A percentile compares a stretch with the other conserved stretches of the same genome.
Conservation (phyloP, 2,888 invertebrate genomes). For the Stegophylla sp. region DNA sequence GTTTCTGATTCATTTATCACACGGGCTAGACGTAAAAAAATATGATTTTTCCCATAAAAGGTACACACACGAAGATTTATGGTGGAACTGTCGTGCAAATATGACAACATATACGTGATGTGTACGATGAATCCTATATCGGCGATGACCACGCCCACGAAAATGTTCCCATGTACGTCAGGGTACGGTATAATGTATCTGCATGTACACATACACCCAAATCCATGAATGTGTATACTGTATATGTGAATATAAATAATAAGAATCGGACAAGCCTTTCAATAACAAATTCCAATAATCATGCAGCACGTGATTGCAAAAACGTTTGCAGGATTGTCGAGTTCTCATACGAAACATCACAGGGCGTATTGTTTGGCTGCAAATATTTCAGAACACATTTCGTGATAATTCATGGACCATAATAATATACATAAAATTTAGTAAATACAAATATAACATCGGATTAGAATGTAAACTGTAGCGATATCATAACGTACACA, state of each 20-base stretch:
- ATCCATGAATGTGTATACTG: neutral
- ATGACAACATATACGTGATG: constrained; percentile 46
- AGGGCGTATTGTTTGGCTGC: too few relatives aligned
- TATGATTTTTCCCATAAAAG: constrained; percentile 17
- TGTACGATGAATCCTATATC: constrained; percentile 28
- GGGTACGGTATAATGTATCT: neutral
- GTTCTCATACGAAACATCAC: too few relatives aligned
- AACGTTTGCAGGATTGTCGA: too few relatives aligned
- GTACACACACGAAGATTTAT: constrained; percentile 41
- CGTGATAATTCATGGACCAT: too few relatives aligned
- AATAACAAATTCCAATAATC: neutral
- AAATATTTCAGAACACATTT: too few relatives aligned
- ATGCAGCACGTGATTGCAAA: too few relatives aligned
- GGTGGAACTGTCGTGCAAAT: constrained; percentile 34
- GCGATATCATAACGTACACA: too few relatives aligned
- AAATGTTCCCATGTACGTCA: constrained; percentile 28
- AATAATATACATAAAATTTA: too few relatives aligned
- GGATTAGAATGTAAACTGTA: too few relatives aligned
- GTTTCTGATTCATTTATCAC: constrained; percentile 51
- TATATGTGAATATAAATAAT: neutral
- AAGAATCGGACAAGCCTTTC: neutral
- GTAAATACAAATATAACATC: too few relatives aligned
- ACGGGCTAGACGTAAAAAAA: constrained; percentile 20
- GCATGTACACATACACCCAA: neutral
- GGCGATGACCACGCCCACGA: constrained; percentile 19